Base-by-base conservation (phyloP, 2,113 vertebrate genomes). In the Oryzias celebensis region DNA sequence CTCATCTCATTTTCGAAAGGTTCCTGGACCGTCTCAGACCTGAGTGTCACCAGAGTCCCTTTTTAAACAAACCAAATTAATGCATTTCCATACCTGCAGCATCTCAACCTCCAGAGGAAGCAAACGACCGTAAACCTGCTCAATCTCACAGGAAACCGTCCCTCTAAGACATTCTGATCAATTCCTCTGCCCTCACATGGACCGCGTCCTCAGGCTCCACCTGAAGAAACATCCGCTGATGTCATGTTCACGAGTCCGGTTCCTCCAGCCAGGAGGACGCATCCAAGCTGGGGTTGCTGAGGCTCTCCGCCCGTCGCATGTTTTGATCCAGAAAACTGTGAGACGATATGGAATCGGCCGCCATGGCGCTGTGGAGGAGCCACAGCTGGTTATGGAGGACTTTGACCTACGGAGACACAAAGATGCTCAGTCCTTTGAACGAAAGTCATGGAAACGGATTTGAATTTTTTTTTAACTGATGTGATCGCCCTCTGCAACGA, bases 211-310 rank as follows among this genome's bases (percentile, higher is more conserved):
- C 26, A 20, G 20, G 20, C 20, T 20, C 20, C 20, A 20, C 20
- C 20, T 20, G 60, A 20, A 15, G 8, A 12, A 10, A 43, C 45
- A 16, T 17, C 45, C 2, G 5, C 45, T 8, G 24, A 1, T 0
- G 0, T 26, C 58, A 2, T n/a, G 22, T 22, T 48, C 20, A 14
- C 12, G 4, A 14, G 45, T 88, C 92, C 95, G 77, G 93, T 71
- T 95, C 94, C 91, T 96, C 95, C 90, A 96, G 91, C 93, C 93
- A 97, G 48, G 94, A 96, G 61, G 94, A 92, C 75, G 93, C 90
- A 72, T 91, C 93, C 0, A 80, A 62, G 13, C 85, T 87, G 0
- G 91, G 83, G 42, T 83, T 79, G 83, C 81, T 78, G 42, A 95
- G 88, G 72, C 89, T 86, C 72, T 92, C 84, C 70, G 93, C 94